Base-by-base conservation (phyloP, 64 coral and sea anemone species). In the Platygyra sinensis region DNA sequence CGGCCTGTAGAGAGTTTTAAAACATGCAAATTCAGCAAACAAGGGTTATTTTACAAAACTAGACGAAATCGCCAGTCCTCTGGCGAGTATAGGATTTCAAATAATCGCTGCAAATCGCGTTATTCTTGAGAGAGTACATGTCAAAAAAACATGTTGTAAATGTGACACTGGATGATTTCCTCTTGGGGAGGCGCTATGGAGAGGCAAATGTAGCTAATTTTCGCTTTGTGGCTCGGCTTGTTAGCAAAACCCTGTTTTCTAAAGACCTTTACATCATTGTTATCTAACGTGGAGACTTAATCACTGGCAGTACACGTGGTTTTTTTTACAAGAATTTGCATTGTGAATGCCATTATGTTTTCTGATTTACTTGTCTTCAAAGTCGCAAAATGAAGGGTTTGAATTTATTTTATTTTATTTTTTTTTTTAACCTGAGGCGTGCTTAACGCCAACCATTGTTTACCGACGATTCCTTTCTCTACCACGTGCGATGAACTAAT, bases 261-360 rank as follows among this genome's bases (percentile, higher is more conserved):
- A 92, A 78, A 79, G 69, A 67, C 12, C 78, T 39, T 77, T 81
- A 67, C 8, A 91, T 78, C 80, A 94, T 93, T 97, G 95, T 97
- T 88, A 87, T 88, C 61, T 67, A 51, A 63, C 39, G 62, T 24
- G 36, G 76, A 90, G 87, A 76, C 80, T 91, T 88, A 90, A 88
- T 94, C 52, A 87, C 46, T 80, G 28, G 74, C 42, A 79, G 52
- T 96, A 55, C 95, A 97, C 92, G 95, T 97, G 95, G 52, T 93
- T 90, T 94, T 88, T 78, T 73, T 86, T 51, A 67, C 60, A 90
- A 79, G 83, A 97, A 97, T 80, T 94, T 89, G 60, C 82, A 97
- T 97, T 94, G 91, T 88, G 87, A 89, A 75, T 75, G 83, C 79
- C 83, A 94, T 93, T 94, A 97, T 84, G 25, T 60, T 72, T 52